phyloP scores from a whole-genome alignment of 2,113 vertebrate species.

The Galeopterus variegatus region DNA sequence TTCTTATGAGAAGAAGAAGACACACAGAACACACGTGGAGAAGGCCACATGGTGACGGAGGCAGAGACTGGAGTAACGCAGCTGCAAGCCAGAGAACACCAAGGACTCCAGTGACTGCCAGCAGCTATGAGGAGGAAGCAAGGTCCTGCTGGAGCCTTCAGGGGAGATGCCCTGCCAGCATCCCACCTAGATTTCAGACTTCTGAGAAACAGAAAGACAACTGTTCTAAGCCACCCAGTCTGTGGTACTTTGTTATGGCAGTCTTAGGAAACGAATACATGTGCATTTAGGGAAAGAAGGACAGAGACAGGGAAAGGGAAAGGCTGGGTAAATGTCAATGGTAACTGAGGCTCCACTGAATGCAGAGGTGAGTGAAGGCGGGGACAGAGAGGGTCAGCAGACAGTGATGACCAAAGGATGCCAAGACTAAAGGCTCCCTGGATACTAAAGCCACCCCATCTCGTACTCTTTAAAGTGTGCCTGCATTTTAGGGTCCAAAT shows the following conservation, averaged over 20 bases:
- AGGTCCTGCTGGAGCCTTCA: no score
- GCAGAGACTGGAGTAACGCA: neutral
- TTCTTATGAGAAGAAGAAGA: neutral
- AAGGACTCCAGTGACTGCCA: accelerated
- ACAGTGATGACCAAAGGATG: no score
- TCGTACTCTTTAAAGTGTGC: neutral
- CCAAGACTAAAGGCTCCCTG: neutral
- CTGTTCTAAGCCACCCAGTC: neutral
- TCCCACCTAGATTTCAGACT: neutral
- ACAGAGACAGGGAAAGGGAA: neutral
- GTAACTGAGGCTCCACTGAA: neutral
- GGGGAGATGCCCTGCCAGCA: accelerated
- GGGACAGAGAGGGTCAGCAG: neutral
- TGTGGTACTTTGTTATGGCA: neutral
- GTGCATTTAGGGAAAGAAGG: neutral
- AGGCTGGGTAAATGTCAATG: accelerated
- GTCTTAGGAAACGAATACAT: neutral
- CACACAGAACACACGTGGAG: neutral
- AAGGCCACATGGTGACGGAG: accelerated
- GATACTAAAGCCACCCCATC: neutral
- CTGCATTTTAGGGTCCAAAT: neutral
- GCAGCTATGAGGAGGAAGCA: neutral
- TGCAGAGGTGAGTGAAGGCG: no score
- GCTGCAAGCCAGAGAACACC: no score
- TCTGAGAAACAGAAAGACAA: neutral